Conservation (phyloP, 2,797 vertebrate genomes). For the Clarias pachynema region DNA sequence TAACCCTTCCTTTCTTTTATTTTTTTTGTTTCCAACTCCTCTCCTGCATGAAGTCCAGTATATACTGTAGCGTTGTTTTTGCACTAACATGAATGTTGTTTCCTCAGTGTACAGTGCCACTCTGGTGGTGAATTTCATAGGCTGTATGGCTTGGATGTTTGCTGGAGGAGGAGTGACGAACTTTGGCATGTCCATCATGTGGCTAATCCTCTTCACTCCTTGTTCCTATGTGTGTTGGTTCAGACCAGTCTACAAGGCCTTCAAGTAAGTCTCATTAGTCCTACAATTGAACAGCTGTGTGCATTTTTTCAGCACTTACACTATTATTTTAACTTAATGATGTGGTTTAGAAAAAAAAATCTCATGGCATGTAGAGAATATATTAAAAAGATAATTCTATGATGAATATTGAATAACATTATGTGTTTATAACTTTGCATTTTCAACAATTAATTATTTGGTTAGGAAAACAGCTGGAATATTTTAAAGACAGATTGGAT, state of each 20-base stretch:
- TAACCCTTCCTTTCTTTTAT: too few species aligned
- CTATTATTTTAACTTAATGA: not conserved
- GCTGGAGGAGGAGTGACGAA: constrained; percentile 95
- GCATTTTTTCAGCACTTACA: not conserved
- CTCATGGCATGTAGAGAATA: not conserved
- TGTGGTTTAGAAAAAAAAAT: not conserved
- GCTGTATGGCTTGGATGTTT: constrained; percentile 97
- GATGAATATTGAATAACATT: not conserved
- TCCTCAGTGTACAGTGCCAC: constrained; percentile 92
- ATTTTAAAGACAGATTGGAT: not conserved
- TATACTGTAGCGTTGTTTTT: not conserved
- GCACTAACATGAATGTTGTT: constrained; percentile 28
- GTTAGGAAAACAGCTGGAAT: not conserved
- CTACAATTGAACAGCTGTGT: not conserved
- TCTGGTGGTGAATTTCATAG: constrained; percentile 92
- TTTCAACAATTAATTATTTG: not conserved
- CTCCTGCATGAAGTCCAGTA: not conserved
- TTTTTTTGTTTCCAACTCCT: too few species aligned
- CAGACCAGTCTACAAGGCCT: constrained; percentile 98
- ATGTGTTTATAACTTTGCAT: not conserved
- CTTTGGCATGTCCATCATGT: constrained; percentile 97
- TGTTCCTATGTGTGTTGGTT: constrained; percentile 99
- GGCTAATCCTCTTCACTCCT: constrained; percentile 97
- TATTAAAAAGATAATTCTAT: too few species aligned
- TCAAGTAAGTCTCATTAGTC: constrained; percentile 85